Base-by-base conservation (phyloP, 2,797 vertebrate species). In the Sebastes aleutianus region DNA sequence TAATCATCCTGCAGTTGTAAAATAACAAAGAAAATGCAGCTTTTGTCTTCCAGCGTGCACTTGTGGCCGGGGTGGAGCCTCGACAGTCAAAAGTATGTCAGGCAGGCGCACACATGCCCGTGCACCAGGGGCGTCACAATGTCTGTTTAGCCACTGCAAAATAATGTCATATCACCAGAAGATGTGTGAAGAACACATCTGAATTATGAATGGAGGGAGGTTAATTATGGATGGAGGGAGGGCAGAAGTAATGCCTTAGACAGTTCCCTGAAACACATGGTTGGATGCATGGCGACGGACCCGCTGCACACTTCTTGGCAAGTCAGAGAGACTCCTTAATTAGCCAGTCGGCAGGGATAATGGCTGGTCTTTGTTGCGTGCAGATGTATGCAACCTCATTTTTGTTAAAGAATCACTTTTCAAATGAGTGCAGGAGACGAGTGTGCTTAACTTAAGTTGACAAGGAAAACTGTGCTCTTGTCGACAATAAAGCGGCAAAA, bases 201-300 rank as follows among this genome's bases (percentile, higher is more conserved):
- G 80, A 95, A 96, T 95, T 94, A 95, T 96, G 90, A 89, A 96
- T 91, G 74, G 56, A 79, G 71, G 61, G 68, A 82, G 87, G 85
- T 95, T 92, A 95, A 95, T 95, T 94, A 95, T 95, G 91, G 76
- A 95, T 95, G 91, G 87, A 84, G 84, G 79, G 80, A 89, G 87
- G 86, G 91, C 77, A 85, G 80, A 79, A 88, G 88, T 77, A 91
- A 91, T 89, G 91, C 91, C 93, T 91, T 74, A 85, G 92, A 95
- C 91, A 89, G 85, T 92, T 94, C 85, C 80, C 79, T 82, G 91
- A 93, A 91, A 93, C 88, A 92, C 91, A 88, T 74, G 89, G 86
- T 66, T 86, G 87, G 80, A 88, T 88, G 76, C 84, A 85, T 71
- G 86, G 89, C 78, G 74, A 34, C 36, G 78, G 87, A 93, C 77